phyloP scores from a whole-genome alignment of 2,113 vertebrate genomes.

The Junco hyemalis region DNA sequence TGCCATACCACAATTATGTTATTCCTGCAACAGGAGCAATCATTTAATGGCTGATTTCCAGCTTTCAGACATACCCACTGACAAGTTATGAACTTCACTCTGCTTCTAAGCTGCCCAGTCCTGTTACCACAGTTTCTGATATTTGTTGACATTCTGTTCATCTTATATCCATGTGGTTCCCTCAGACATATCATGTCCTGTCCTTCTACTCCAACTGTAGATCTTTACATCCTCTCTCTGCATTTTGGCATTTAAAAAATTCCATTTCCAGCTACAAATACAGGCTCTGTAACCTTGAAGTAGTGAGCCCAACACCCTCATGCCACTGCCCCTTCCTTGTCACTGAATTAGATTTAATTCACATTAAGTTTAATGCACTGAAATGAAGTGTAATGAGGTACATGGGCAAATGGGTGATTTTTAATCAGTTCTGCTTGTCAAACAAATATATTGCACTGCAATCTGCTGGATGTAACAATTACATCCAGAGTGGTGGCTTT shows the following conservation, averaged over 20 bases:
- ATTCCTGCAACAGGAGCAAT: neutral
- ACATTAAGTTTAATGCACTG: neutral
- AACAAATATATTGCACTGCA: conserved; percentile 31
- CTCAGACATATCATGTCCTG: neutral
- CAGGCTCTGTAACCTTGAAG: neutral
- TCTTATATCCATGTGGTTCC: neutral
- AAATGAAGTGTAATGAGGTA: conserved; percentile 40
- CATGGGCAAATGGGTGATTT: conserved; percentile 29
- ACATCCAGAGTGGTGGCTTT: neutral
- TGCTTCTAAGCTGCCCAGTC: neutral
- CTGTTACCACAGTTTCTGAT: neutral
- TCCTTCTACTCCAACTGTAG: accelerated
- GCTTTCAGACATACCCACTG: neutral
- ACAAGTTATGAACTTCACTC: neutral
- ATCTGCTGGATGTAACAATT: conserved; percentile 34
- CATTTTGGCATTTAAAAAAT: neutral
- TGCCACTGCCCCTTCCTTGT: conserved; percentile 25
- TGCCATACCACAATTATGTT: neutral
- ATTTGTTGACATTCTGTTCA: neutral
- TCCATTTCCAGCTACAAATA: neutral
- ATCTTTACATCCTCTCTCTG: neutral
- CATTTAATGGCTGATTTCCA: neutral
- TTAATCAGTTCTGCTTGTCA: conserved; percentile 60
- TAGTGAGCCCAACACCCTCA: neutral
- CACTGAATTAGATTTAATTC: conserved; percentile 50